Percentiles rank a stretch among this genome's conserved stretches.
phyloP scores from a whole-genome alignment of 2,113 vertebrate genomes.

The Dendrocopos noguchii region DNA sequence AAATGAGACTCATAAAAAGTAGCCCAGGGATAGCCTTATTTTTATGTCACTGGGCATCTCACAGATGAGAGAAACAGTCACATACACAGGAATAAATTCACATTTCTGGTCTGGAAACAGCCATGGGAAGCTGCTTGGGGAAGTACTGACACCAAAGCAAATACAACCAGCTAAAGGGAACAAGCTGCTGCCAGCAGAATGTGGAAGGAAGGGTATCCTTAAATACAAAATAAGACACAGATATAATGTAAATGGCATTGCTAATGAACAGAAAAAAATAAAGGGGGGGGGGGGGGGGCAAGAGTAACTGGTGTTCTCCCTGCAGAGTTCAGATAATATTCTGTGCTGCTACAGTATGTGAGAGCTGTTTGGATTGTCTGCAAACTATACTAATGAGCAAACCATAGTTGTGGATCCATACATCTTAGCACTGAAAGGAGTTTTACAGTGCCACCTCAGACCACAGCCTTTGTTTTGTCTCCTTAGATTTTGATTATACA shows the following conservation, averaged over 20 bases:
- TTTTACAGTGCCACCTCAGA: neutral
- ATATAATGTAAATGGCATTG: no score
- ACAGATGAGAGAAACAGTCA: neutral
- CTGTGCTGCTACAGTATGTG: neutral
- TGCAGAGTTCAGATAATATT: neutral
- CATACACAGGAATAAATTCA: neutral
- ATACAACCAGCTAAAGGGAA: neutral
- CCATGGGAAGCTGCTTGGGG: neutral
- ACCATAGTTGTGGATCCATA: neutral
- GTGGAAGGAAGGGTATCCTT: neutral
- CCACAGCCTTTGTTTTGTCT: neutral
- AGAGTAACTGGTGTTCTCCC: neutral
- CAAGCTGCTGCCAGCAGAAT: neutral
- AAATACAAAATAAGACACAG: neutral
- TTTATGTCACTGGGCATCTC: neutral
- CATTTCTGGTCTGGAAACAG: neutral
- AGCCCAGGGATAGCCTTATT: neutral
- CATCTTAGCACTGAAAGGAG: neutral
- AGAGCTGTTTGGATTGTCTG: neutral
- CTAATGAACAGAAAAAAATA: neutral
- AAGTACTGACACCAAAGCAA: neutral
- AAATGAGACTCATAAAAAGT: neutral
- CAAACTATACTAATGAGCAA: neutral
- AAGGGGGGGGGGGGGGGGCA: neutral
- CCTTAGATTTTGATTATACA: neutral